Evolutionary conservation across 2,113 vertebrate genomes (phyloP), one percentile per base, ranked within the genome.

Genomic region (Clarias macrocephalus): DNA sequence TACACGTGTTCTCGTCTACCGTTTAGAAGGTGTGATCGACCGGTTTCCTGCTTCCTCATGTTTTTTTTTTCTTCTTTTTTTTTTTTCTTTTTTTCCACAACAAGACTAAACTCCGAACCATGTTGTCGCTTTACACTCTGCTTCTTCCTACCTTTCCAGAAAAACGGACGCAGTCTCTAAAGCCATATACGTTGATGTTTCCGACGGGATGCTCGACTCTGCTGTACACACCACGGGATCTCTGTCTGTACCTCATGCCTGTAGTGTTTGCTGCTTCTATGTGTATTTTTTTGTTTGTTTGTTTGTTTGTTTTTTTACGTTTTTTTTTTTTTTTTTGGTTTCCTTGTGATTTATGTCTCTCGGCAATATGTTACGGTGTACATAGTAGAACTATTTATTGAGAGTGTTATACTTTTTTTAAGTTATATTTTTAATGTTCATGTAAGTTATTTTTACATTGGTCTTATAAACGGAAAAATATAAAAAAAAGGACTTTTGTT

Each of bases 301-400:
- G 11, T 79, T 28, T 79, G 0, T 28, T 57, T 79, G 2, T 21
- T 28, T 23, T n/a, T 66, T 48, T n/a, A n/a, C n/a, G n/a, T 48
- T 48, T 37, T 37, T 48, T 48, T 76, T 80, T n/a, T 73, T 62
- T 75, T 75, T 95, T 96, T 96, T 95, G 94, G 94, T 95, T 95
- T 95, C 94, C 95, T 95, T 93, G 95, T 97, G 95, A 97, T 97
- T 96, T 96, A 97, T 97, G 94, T 98, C 96, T 97, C 95, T 96
- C 96, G 96, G 96, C 96, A 95, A 96, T 96, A 97, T 96, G 96
- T 97, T 96, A 97, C 97, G 96, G 96, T 99, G 98, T 99, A 99
- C 97, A 99, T 99, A 99, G 97, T 98, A 97, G 97, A 98, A 97
- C 97, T 99, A 99, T 99, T 99, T 99, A 99, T 99, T 99, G 96